A percentile compares a stretch with the other conserved stretches of the same genome.
Evolutionary conservation across 2,113 vertebrate genomes (phyloP).

Genomic region (Nibea coibor): DNA sequence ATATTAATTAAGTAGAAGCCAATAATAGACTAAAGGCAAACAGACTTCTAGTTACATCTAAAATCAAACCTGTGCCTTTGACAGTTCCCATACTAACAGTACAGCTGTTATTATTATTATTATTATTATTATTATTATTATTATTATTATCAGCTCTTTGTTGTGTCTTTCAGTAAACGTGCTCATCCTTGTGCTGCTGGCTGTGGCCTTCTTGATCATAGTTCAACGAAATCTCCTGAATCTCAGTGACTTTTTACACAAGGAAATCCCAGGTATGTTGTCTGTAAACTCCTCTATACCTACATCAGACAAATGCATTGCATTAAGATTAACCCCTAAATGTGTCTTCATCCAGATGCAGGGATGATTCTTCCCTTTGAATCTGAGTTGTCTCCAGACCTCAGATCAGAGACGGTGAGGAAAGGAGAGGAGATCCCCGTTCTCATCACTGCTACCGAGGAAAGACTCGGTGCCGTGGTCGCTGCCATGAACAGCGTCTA

Average conservation of each 20-base stretch:
- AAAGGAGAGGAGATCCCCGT: slow-evolving; percentile 90
- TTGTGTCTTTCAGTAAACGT: slow-evolving; percentile 89
- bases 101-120: not conserved
- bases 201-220: slow-evolving; percentile 91
- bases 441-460: slow-evolving; percentile 91
- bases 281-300: not conserved
- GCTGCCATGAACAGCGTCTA: slow-evolving; percentile 94
- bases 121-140: not conserved
- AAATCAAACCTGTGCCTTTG: no score
- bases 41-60: no score
- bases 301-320: not conserved
- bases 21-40: no score
- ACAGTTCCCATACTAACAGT: not conserved
- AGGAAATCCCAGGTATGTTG: slow-evolving; percentile 78
- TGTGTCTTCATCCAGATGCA: slow-evolving; percentile 82
- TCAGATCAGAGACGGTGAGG: slow-evolving; percentile 55
- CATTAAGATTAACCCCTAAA: not conserved
- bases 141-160: slow-evolving; percentile 21
- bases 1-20: not conserved
- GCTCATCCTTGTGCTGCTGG: slow-evolving; percentile 88
- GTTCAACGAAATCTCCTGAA: slow-evolving; percentile 93
- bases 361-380: slow-evolving; percentile 89
- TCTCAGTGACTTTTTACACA: slow-evolving; percentile 91
- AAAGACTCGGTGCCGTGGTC: slow-evolving; percentile 91
- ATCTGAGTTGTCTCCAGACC: slow-evolving; percentile 86